Conservation (phyloP, 2,888 invertebrate genomes). For the Pantelozetes paolii region DNA sequence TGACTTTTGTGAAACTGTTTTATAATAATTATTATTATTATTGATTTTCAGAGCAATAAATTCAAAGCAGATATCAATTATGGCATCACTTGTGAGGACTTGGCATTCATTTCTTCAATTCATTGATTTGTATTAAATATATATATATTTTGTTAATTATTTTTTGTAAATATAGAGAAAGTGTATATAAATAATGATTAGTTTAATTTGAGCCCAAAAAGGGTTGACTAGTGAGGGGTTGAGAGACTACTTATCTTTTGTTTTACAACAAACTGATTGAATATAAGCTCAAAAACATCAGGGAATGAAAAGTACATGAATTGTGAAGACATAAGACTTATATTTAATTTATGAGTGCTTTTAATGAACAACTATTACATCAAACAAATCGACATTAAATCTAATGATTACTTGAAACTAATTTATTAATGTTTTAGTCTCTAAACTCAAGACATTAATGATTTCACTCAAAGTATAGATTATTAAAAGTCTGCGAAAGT, state of each 20-base stretch:
- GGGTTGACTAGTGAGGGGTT: no score
- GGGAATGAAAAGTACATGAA: background rate
- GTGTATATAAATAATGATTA: background rate
- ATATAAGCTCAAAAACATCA: background rate
- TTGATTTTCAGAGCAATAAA: slow-evolving; percentile 20
- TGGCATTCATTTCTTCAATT: background rate
- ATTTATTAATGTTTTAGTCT: background rate
- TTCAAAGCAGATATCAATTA: background rate
- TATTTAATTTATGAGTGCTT: background rate
- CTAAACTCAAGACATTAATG: background rate
- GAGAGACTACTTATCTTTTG: no score
- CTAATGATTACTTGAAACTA: background rate
- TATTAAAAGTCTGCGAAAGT: slow-evolving; percentile 11
- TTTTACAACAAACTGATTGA: no score
- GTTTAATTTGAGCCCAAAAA: no score
- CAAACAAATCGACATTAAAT: slow-evolving; percentile 7
- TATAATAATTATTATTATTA: slow-evolving; percentile 8
- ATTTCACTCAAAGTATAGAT: background rate
- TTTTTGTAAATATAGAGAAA: background rate
- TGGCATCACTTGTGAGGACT: slow-evolving; percentile 13
- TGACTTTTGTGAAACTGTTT: background rate
- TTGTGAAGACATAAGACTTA: background rate
- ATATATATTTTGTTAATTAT: background rate
- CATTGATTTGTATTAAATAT: background rate
- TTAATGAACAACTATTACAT: background rate